These are phyloP conservation scores for Holothuria glaberrima DNA, from an alignment of 35 echinoderm and acorn worm genomes.

Conservation along the genomic window DNA sequence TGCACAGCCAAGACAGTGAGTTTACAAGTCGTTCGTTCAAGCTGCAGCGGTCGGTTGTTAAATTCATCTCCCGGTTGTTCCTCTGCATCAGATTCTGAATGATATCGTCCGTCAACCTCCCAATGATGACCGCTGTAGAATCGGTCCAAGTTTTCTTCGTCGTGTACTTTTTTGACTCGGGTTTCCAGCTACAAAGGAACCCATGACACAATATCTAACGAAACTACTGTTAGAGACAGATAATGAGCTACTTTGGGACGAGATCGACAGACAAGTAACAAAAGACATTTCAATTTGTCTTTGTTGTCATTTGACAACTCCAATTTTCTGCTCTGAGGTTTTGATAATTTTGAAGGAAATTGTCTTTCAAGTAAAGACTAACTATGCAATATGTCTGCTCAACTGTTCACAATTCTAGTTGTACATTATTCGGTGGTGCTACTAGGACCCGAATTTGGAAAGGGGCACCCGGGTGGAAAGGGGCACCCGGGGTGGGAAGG, in stretches of 20 bases:
- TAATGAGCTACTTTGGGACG: neutral
- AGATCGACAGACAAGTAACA: neutral
- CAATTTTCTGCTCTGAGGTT: no score
- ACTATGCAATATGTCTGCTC: no score
- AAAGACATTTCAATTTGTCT: no score
- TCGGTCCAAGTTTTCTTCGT: conserved; percentile 1
- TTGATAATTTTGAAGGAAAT: no score
- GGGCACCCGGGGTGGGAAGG: no score
- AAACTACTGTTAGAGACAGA: no score
- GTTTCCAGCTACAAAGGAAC: conserved; percentile 19
- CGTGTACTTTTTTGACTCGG: neutral
- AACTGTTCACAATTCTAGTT: no score
- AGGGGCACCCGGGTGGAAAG: no score
- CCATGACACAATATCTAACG: neutral
- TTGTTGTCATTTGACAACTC: no score
- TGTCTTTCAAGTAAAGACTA: no score
- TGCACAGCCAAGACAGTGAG: conserved; percentile 85
- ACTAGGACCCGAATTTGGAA: no score
- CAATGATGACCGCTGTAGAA: conserved; percentile 78
- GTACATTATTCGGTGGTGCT: no score
- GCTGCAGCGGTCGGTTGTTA: neutral
- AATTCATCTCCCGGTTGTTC: conserved; percentile 20
- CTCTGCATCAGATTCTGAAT: conserved; percentile 44
- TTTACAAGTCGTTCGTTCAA: conserved; percentile 82
- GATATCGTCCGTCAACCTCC: conserved; percentile 58